These are phyloP conservation scores for Metacarcinus magister DNA, from an alignment of 2,888 invertebrate genomes.

Conservation along the genomic window DNA sequence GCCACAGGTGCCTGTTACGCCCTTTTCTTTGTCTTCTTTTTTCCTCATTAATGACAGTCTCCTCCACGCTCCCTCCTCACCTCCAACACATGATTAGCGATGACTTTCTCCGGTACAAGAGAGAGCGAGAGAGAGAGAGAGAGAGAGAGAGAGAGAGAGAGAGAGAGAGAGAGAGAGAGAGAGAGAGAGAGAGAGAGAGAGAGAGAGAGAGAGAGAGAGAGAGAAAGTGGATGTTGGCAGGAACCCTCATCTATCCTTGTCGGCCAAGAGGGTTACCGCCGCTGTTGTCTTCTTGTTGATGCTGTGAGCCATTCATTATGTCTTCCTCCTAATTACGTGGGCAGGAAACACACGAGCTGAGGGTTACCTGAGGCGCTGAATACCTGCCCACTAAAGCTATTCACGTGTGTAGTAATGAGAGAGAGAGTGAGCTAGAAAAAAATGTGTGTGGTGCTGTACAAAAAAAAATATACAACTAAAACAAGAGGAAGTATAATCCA, in stretches of 20 bases:
- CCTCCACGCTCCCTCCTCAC: not conserved
- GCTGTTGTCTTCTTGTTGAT: too few species aligned
- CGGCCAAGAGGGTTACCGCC: too few species aligned
- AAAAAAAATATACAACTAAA: not conserved
- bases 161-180: conserved; percentile 5
- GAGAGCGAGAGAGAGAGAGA: not conserved
- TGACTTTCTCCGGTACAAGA: not conserved
- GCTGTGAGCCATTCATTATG: too few species aligned
- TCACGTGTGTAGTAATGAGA: not conserved
- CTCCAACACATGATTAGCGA: not conserved
- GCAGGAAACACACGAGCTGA: too few species aligned
- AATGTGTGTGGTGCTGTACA: not conserved
- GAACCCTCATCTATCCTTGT: too few species aligned
- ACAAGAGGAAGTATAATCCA: not conserved
- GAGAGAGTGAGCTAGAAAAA: not conserved
- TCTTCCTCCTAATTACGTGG: too few species aligned
- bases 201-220: conserved; percentile 26
- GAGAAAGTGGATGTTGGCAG: not conserved
- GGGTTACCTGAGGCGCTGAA: too few species aligned
- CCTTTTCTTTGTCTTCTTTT: not conserved
- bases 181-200: conserved; percentile 26
- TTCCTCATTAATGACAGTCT: not conserved
- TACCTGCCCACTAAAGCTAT: too few species aligned
- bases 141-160: conserved; percentile 16
- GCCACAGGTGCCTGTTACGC: not conserved